A percentile compares a stretch with the other conserved stretches of the same genome.
Conservation (phyloP, 2,113 vertebrate genomes). For the Shinisaurus crocodilurus region DNA sequence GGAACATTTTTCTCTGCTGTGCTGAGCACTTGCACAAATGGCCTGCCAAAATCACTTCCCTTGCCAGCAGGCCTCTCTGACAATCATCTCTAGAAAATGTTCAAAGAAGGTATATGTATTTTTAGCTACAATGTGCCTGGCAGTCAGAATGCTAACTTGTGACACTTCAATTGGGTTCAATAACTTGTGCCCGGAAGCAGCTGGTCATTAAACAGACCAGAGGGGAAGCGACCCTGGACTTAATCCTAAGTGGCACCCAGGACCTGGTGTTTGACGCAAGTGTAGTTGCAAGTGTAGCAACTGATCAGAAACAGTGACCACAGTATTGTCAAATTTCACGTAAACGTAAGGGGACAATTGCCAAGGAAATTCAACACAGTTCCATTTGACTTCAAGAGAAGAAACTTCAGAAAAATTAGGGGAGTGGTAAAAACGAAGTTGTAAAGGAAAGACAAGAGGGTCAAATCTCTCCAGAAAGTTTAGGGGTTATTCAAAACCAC, state of each 20-base stretch:
- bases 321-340: neutral
- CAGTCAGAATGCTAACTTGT: neutral
- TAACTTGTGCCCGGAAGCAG: neutral
- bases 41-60: slow-evolving; percentile 12
- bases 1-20: slow-evolving; percentile 12
- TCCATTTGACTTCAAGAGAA: neutral
- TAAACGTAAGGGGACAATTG: too few relatives aligned
- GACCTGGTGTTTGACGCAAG: neutral
- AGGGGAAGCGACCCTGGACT: neutral
- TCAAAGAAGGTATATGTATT: neutral
- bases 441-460: neutral
- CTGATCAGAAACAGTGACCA: neutral
- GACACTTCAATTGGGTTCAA: neutral
- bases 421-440: neutral
- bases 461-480: neutral
- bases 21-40: neutral
- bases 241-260: neutral
- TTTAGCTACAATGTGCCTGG: neutral
- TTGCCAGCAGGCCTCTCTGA: neutral
- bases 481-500: neutral
- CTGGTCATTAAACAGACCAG: neutral
- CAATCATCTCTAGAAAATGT: neutral
- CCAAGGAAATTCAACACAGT: neutral
- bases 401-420: neutral
- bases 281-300: neutral